These are phyloP conservation scores for Volucella inflata DNA, from an alignment of 2,888 invertebrate species.

Conservation along the genomic window DNA sequence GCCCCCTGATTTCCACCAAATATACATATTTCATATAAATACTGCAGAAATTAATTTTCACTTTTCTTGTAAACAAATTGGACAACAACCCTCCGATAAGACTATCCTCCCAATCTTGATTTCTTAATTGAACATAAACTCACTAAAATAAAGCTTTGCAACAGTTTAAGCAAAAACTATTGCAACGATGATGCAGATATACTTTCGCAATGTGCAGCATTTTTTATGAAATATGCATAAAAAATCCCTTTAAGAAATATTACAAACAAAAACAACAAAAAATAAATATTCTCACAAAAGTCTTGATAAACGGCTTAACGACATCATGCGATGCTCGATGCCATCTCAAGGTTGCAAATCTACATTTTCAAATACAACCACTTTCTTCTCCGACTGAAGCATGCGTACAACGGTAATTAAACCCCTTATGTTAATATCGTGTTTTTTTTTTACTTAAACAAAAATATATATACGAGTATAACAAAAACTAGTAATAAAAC, in stretches of 20 bases:
- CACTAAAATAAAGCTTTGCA: too few species aligned
- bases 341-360: slow-evolving; percentile 24
- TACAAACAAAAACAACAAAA: neutral
- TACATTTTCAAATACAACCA: slow-evolving; percentile 16
- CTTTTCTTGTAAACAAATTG: too few species aligned
- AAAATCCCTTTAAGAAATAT: neutral
- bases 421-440: slow-evolving; percentile 46
- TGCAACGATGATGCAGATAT: too few species aligned
- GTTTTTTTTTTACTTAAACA: slow-evolving; percentile 24
- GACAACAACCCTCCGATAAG: too few species aligned
- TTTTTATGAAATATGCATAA: neutral
- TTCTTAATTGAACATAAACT: too few species aligned
- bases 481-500: neutral
- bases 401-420: slow-evolving; percentile 40
- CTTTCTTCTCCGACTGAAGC: slow-evolving; percentile 49
- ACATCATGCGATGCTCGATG: slow-evolving; percentile 1
- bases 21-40: too few species aligned
- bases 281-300: slow-evolving; percentile 9
- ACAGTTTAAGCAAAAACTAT: too few species aligned
- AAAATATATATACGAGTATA: slow-evolving; percentile 1
- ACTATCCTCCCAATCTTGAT: too few species aligned
- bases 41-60: too few species aligned
- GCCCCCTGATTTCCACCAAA: too few species aligned
- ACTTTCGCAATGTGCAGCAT: neutral
- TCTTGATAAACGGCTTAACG: slow-evolving; percentile 2